These are phyloP conservation scores for Diadumene lineata DNA, from an alignment of 92 coral and sea anemone species.

Conservation along the genomic window DNA sequence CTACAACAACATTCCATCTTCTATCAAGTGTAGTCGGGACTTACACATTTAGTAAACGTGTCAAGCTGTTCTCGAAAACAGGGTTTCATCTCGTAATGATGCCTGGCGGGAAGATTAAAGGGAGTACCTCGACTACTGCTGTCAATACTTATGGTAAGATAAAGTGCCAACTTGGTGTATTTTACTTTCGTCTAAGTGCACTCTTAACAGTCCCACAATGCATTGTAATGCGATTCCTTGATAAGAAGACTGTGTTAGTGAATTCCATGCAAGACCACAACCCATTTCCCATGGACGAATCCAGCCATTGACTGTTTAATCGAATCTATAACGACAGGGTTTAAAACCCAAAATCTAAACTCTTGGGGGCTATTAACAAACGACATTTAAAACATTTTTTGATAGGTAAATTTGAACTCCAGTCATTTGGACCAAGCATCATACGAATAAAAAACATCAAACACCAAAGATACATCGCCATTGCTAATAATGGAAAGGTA, in stretches of 20 bases:
- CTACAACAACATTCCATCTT: background rate
- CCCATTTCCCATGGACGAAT: background rate
- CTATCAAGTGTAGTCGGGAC: constrained; percentile 15
- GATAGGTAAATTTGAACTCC: constrained; percentile 36
- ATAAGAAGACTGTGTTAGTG: no score
- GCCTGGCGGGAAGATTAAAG: constrained; percentile 35
- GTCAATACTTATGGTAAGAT: constrained; percentile 25
- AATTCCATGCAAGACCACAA: background rate
- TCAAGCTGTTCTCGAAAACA: constrained; percentile 24
- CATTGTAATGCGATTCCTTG: no score
- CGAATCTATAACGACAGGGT: background rate
- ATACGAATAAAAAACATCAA: constrained; percentile 32
- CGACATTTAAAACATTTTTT: no score
- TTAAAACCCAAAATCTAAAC: no score
- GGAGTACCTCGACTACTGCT: constrained; percentile 14
- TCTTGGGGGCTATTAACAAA: no score
- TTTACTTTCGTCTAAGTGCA: background rate
- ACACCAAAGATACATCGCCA: constrained; percentile 33
- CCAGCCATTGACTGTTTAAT: background rate
- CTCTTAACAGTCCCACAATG: no score
- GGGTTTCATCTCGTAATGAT: constrained; percentile 48
- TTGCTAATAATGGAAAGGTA: constrained; percentile 30
- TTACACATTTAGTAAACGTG: constrained; percentile 22
- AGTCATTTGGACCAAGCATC: constrained; percentile 45
- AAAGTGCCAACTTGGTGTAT: background rate